Percentiles rank a stretch among this genome's conserved stretches.
These are phyloP conservation scores for Pteruthius melanotis DNA, from an alignment of 2,113 vertebrate genomes.

Conservation along the genomic window DNA sequence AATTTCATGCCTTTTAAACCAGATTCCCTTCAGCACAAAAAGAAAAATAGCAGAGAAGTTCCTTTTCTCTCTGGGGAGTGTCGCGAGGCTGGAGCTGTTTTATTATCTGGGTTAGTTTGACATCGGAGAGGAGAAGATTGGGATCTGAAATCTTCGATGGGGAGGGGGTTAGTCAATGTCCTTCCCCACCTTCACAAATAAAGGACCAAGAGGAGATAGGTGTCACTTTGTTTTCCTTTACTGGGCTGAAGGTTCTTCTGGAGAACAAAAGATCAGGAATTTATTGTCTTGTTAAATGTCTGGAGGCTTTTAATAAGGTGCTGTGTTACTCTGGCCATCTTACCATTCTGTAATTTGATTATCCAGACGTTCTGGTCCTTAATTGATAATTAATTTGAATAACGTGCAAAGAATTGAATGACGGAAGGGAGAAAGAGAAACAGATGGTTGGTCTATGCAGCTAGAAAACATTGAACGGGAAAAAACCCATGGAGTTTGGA, in stretches of 20 bases:
- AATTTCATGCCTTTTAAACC: neutral
- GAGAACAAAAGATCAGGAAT: neutral
- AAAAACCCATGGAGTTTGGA: neutral
- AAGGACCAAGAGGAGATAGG: neutral
- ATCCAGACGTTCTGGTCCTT: neutral
- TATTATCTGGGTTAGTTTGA: slow-evolving; percentile 45
- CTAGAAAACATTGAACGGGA: slow-evolving; percentile 16
- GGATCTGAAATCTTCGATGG: slow-evolving; percentile 15
- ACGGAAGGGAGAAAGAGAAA: slow-evolving; percentile 25
- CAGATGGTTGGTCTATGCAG: slow-evolving; percentile 42
- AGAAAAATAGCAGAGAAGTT: neutral
- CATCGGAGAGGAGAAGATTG: slow-evolving; percentile 19
- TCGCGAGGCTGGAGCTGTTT: neutral
- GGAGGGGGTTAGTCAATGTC: neutral
- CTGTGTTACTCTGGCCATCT: neutral
- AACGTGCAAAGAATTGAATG: slow-evolving; percentile 27
- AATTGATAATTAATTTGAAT: slow-evolving; percentile 59
- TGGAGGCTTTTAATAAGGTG: slow-evolving; percentile 38
- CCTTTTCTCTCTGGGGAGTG: neutral
- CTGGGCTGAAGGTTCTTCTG: neutral
- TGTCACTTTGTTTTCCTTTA: slow-evolving; percentile 10
- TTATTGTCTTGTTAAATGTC: slow-evolving; percentile 39
- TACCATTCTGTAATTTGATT: slow-evolving; percentile 28
- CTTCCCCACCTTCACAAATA: slow-evolving; percentile 36
- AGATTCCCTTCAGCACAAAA: neutral